Base-by-base conservation (phyloP, 2,797 vertebrate genomes). In the Lepus townsendii region DNA sequence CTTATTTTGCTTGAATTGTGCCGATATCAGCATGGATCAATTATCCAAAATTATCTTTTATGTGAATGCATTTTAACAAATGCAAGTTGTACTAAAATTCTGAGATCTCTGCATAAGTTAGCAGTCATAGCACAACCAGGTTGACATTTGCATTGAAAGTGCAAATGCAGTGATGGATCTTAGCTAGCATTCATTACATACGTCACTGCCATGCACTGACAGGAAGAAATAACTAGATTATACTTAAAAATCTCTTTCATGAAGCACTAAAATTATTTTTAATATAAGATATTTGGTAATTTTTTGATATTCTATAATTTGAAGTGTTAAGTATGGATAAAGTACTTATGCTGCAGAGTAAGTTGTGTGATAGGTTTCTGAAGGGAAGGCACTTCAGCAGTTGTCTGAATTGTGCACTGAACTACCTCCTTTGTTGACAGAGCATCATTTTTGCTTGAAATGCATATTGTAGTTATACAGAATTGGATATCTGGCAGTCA, bases 401-500 rank as follows among this genome's bases (percentile, higher is more conserved):
- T 72, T 50, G 66, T n/a, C 88, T 71, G 13, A 35, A 42, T 47
- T 78, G 17, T 22, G 47, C 78, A 5, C 12, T 32, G 27, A 38
- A 7, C 3, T 77, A 32, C 3, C 10, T 6, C 5, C 11, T 47
- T 73, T 63, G 32, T 38, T 72, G 27, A 27, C 7, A 26, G 24
- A 78, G 42, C 71, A 87, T 73, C 14, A 62, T 75, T 79, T 77
- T 57, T 69, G 19, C 5, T 63, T 76, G 52, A 93, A 86, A 90
- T 38, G 35, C 57, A 63, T 24, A 78, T 57, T 77, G 24, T 3
- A 77, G 38, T 73, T 72, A 83, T 47, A 83, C 22, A 83, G 22
- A 83, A 83, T n/a, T 52, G 50, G 19, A 16, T 90, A 54, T 52
- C 54, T 73, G 60, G 66, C 95, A 93, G 78, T 52, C 10, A 57